phyloP scores from a whole-genome alignment of 2,113 vertebrate species.

The Camarhynchus parvulus region DNA sequence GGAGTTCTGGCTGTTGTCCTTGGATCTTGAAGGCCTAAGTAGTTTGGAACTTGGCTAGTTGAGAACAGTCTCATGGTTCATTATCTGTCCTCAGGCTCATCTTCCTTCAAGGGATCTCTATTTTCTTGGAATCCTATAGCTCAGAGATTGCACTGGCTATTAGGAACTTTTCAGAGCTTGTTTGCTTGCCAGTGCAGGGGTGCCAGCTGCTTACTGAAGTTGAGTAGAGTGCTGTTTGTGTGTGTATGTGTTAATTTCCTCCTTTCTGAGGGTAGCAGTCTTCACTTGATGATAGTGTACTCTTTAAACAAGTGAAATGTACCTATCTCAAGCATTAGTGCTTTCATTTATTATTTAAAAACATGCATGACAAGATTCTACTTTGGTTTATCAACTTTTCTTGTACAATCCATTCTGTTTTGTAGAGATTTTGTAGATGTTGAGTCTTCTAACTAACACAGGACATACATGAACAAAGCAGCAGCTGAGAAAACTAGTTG shows the following conservation, averaged over 20 bases:
- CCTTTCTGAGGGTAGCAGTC: background rate
- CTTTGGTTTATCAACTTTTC: background rate
- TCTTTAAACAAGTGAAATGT: background rate
- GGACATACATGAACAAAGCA: background rate
- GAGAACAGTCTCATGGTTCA: background rate
- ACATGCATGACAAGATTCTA: rapidly evolving
- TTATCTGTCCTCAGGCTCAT: background rate
- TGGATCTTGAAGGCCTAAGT: background rate
- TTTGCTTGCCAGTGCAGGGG: rapidly evolving
- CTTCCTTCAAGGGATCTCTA: background rate
- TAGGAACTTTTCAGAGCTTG: background rate
- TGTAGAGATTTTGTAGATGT: background rate
- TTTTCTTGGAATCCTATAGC: background rate
- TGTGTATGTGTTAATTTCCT: background rate
- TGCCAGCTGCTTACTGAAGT: background rate
- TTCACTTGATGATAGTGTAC: background rate
- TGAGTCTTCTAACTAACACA: background rate
- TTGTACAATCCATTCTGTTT: background rate
- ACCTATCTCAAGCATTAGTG: background rate
- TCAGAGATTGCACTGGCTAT: background rate
- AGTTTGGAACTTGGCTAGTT: background rate
- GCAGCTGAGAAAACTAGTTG: background rate
- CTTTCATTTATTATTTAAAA: background rate
- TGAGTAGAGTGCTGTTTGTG: background rate
- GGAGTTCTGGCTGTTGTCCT: background rate